Conservation (phyloP, 2,888 invertebrate species). For the Atethmia centrago region DNA sequence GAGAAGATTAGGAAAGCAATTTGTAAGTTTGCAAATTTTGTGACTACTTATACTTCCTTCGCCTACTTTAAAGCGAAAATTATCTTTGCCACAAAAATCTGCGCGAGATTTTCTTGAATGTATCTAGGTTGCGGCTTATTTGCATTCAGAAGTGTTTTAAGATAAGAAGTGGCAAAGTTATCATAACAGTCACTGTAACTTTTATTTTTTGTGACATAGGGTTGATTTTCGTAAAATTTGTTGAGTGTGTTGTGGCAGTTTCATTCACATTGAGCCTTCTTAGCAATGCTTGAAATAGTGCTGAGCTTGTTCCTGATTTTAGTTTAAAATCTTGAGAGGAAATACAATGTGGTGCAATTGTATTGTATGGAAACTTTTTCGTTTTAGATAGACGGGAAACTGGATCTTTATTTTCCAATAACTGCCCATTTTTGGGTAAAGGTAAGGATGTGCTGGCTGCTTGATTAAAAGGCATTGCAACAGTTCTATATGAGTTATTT, state of each 20-base stretch:
- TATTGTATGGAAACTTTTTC: background rate
- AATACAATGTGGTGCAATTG: conserved; percentile 15
- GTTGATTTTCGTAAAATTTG: conserved; percentile 22
- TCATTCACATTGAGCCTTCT: conserved; percentile 60
- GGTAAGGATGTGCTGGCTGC: background rate
- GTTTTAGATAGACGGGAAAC: background rate
- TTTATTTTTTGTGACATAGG: conserved; percentile 16
- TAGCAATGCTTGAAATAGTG: conserved; percentile 54
- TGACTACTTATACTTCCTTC: conserved; percentile 25
- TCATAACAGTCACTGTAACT: background rate
- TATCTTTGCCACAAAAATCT: conserved; percentile 36
- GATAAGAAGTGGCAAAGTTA: conserved; percentile 61
- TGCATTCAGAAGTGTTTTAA: conserved; percentile 70
- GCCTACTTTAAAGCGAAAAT: conserved; percentile 23
- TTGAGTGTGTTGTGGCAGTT: background rate
- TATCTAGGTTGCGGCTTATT: conserved; percentile 69
- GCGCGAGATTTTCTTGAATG: conserved; percentile 63
- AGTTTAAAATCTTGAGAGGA: conserved; percentile 34
- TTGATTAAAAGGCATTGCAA: background rate
- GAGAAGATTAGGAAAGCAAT: conserved; percentile 18
- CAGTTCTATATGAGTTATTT: background rate
- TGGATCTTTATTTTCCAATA: no score
- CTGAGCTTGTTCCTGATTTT: conserved; percentile 50
- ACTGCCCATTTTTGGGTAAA: background rate
- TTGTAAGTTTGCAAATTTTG: conserved; percentile 33